These are phyloP conservation scores for Danio jaintianensis DNA, from an alignment of 2,797 vertebrate species.

Conservation along the genomic window DNA sequence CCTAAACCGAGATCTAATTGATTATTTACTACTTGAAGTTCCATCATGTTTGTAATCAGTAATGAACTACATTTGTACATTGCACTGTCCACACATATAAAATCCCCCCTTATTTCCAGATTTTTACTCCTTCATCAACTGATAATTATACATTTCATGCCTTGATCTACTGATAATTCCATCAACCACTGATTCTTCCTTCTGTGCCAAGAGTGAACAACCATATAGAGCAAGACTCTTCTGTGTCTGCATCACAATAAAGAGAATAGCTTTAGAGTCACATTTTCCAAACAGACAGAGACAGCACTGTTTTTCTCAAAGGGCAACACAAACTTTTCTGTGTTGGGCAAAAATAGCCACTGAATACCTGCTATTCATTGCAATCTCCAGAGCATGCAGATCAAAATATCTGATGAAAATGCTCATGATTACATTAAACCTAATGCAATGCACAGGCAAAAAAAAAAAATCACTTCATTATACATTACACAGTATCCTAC, in stretches of 20 bases:
- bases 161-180: background rate
- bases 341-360: slow-evolving; percentile 19
- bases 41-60: too few relatives aligned
- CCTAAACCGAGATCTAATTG: too few relatives aligned
- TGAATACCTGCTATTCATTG: slow-evolving; percentile 42
- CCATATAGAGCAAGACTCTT: background rate
- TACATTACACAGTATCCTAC: background rate
- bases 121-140: too few relatives aligned
- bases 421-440: background rate
- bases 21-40: too few relatives aligned
- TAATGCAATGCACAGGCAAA: background rate
- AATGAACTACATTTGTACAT: too few relatives aligned
- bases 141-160: background rate
- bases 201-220: background rate
- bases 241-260: background rate
- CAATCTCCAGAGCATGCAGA: slow-evolving; percentile 18
- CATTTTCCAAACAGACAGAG: slow-evolving; percentile 41
- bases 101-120: too few relatives aligned
- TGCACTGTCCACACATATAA: too few relatives aligned
- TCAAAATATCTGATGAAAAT: slow-evolving; percentile 11
- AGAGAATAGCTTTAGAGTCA: slow-evolving; percentile 27
- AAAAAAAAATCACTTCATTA: background rate
- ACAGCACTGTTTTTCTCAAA: slow-evolving; percentile 39
- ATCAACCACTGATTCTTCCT: background rate
- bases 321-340: slow-evolving; percentile 51